Evolutionary conservation across 2,113 vertebrate species (phyloP).

Genomic region (Nothoprocta pentlandii): DNA sequence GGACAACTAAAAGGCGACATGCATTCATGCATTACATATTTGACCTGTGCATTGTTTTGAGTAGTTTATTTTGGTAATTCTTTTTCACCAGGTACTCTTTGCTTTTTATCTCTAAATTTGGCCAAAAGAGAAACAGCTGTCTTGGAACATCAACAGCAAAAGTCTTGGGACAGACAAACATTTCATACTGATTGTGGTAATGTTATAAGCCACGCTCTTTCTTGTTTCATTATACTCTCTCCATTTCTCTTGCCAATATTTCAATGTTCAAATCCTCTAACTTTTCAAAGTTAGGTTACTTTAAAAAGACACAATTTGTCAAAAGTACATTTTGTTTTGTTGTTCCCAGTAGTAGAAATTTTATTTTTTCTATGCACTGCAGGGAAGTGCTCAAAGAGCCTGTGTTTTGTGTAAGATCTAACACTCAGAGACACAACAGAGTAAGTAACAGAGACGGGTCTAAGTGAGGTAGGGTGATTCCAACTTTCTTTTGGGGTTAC

Average conservation of each 20-base stretch:
- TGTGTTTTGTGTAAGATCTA: neutral
- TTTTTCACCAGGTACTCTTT: neutral
- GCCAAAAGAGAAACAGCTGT: neutral
- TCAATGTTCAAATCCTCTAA: neutral
- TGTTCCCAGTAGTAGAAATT: neutral
- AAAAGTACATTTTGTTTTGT: neutral
- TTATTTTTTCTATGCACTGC: neutral
- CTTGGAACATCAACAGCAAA: neutral
- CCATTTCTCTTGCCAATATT: rapidly evolving
- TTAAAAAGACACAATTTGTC: rapidly evolving
- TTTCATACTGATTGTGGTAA: neutral
- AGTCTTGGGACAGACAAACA: neutral
- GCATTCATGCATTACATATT: neutral
- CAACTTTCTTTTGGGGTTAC: neutral
- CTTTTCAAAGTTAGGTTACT: neutral
- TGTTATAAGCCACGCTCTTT: neutral
- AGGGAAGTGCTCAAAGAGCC: rapidly evolving
- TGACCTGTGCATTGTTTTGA: neutral
- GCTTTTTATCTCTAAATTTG: neutral
- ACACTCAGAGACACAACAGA: neutral
- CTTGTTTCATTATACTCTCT: neutral
- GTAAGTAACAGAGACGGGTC: neutral
- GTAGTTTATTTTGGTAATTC: neutral
- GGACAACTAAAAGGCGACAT: conserved; percentile 9
- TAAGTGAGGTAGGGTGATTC: neutral